A percentile compares a stretch with the other conserved stretches of the same genome.
Conservation (phyloP, 2,888 invertebrate genomes). For the Hyposoter didymator region DNA sequence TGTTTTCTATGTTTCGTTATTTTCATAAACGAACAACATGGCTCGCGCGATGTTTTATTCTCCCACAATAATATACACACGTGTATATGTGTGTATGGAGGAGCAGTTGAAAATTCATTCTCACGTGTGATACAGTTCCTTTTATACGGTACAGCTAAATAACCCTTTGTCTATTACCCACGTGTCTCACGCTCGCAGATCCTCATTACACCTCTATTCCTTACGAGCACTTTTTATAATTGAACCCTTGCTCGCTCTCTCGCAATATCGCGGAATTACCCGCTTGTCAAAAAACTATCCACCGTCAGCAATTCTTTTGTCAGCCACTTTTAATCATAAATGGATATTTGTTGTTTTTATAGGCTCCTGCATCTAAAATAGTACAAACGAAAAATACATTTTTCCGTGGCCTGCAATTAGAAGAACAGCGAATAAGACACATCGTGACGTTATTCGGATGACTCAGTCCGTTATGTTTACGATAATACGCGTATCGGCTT, state of each 20-base stretch:
- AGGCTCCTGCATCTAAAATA: not conserved
- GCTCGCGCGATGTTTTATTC: constrained; percentile 55
- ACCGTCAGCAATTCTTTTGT: not conserved
- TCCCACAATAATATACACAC: constrained; percentile 46
- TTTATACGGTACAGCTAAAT: constrained; percentile 38
- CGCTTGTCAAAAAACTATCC: constrained; percentile 27
- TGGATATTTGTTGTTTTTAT: not conserved
- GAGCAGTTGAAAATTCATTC: constrained; percentile 63
- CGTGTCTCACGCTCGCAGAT: constrained; percentile 76
- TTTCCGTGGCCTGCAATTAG: not conserved
- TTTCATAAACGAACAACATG: constrained; percentile 49
- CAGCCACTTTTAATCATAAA: not conserved
- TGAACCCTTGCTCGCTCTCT: constrained; percentile 69
- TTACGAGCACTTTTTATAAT: constrained; percentile 71
- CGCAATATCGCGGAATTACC: constrained; percentile 39
- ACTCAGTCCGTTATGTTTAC: not conserved
- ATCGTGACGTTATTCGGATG: not conserved
- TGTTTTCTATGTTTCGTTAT: not conserved
- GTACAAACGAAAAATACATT: not conserved
- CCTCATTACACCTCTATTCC: constrained; percentile 75
- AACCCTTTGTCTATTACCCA: constrained; percentile 63
- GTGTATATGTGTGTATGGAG: constrained; percentile 14
- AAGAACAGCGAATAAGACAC: not conserved
- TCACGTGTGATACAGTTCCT: constrained; percentile 60
- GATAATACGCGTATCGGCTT: constrained; percentile 24